phyloP scores from a whole-genome alignment of 2,797 vertebrate species.

The Podarcis lilfordi region DNA sequence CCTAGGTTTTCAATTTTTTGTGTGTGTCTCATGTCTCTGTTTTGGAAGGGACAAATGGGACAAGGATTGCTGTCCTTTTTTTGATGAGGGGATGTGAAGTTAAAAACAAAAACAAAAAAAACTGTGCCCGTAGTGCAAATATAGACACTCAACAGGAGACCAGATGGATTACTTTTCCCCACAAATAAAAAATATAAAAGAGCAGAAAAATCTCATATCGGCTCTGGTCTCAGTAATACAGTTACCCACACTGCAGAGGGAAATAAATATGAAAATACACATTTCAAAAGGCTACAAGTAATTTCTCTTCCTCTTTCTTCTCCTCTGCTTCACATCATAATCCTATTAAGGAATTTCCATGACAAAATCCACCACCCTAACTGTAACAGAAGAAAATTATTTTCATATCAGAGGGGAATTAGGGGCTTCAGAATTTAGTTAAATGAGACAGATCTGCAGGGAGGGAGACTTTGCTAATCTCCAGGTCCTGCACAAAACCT shows the following conservation, averaged over 20 bases:
- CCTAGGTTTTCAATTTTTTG: no score
- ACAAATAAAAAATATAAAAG: slow-evolving; percentile 26
- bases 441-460: slow-evolving; percentile 55
- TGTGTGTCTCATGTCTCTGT: background rate
- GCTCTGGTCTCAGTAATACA: slow-evolving; percentile 31
- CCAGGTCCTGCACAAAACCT: slow-evolving; percentile 71
- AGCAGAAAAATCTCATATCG: slow-evolving; percentile 22
- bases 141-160: slow-evolving; percentile 24
- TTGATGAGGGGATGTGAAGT: background rate
- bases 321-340: slow-evolving; percentile 22
- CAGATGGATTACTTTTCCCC: slow-evolving; percentile 23
- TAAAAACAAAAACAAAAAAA: no score
- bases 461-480: slow-evolving; percentile 64
- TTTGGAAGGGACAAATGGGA: background rate
- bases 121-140: background rate
- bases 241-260: background rate
- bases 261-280: slow-evolving; percentile 31
- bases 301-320: background rate
- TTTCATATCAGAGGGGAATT: slow-evolving; percentile 71
- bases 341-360: slow-evolving; percentile 45
- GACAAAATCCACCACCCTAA: slow-evolving; percentile 15
- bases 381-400: slow-evolving; percentile 43
- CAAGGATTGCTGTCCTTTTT: background rate
- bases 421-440: slow-evolving; percentile 53
- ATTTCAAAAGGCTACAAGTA: slow-evolving; percentile 41